These are phyloP conservation scores for Holothuria scabra DNA, from an alignment of 53 echinoderm and acorn worm species.

Conservation along the genomic window DNA sequence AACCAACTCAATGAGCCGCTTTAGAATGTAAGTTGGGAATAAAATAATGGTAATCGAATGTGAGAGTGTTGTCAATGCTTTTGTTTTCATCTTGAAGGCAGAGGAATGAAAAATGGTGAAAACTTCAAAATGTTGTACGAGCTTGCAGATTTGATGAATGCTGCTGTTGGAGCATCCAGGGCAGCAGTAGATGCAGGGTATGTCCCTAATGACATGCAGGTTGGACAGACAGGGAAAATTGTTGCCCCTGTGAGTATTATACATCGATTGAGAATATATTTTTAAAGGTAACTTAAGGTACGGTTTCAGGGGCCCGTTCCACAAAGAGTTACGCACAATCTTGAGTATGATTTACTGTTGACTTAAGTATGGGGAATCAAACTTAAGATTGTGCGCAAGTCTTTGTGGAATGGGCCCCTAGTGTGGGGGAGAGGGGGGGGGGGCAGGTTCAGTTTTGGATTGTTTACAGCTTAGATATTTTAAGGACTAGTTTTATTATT, in stretches of 20 bases:
- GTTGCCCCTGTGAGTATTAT: slow-evolving; percentile 91
- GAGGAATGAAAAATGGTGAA: slow-evolving; percentile 96
- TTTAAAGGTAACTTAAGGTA: background rate
- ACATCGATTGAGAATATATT: background rate
- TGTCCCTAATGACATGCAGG: slow-evolving; percentile 99
- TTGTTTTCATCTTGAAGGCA: slow-evolving; percentile 44
- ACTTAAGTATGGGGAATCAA: too few species aligned
- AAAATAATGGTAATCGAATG: too few species aligned
- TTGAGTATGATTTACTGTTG: too few species aligned
- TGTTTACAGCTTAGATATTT: background rate
- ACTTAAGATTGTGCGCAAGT: too few species aligned
- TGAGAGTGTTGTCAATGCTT: too few species aligned
- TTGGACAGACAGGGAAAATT: slow-evolving; percentile 98
- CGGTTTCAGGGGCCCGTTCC: background rate
- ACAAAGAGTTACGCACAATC: too few species aligned
- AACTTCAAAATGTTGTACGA: slow-evolving; percentile 92
- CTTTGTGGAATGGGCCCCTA: too few species aligned
- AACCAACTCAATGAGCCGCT: too few species aligned
- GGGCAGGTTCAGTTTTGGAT: background rate
- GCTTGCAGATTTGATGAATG: slow-evolving; percentile 83
- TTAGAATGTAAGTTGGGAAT: too few species aligned
- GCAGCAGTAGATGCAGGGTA: slow-evolving; percentile 96
- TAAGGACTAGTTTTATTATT: background rate
- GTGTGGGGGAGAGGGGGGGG: too few species aligned
- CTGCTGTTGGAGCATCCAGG: slow-evolving; percentile 91